Conservation (phyloP, 1,140 invertebrate genomes). For the Bombus haemorrhoidalis region DNA sequence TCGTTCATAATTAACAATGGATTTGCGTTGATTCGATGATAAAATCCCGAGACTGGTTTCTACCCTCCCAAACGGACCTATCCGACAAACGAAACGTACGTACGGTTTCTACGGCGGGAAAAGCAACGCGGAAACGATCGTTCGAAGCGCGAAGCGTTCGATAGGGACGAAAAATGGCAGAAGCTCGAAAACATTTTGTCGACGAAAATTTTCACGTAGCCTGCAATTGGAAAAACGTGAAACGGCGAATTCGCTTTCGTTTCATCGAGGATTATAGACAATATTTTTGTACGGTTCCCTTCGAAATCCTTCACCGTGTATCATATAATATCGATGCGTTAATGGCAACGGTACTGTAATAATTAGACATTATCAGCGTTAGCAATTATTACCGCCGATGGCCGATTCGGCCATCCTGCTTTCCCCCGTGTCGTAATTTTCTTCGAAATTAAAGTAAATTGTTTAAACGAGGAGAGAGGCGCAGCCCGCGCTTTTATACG, state of each 20-base stretch:
- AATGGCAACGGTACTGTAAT: neutral
- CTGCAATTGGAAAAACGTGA: neutral
- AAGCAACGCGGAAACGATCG: neutral
- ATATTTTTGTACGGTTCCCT: neutral
- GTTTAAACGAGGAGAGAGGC: constrained; percentile 34
- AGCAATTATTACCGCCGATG: constrained; percentile 16
- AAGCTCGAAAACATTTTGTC: neutral
- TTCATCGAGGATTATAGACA: neutral
- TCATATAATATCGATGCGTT: neutral
- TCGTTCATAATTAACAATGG: constrained; percentile 64
- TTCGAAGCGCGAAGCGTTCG: neutral
- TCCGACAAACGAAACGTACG: constrained; percentile 7
- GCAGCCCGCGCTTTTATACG: constrained; percentile 20
- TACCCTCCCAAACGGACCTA: neutral
- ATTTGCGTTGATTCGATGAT: constrained; percentile 58
- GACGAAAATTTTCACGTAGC: neutral
- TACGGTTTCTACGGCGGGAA: neutral
- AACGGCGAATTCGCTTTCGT: neutral
- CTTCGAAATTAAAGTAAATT: constrained; percentile 39
- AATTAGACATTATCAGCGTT: neutral
- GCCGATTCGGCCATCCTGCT: constrained; percentile 5
- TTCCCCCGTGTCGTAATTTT: constrained; percentile 20
- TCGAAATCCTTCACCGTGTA: neutral
- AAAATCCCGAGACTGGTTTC: constrained; percentile 51
- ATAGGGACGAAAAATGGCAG: neutral